Base-by-base conservation (phyloP, 2,113 vertebrate genomes). In the Campylomormyrus numenius region DNA sequence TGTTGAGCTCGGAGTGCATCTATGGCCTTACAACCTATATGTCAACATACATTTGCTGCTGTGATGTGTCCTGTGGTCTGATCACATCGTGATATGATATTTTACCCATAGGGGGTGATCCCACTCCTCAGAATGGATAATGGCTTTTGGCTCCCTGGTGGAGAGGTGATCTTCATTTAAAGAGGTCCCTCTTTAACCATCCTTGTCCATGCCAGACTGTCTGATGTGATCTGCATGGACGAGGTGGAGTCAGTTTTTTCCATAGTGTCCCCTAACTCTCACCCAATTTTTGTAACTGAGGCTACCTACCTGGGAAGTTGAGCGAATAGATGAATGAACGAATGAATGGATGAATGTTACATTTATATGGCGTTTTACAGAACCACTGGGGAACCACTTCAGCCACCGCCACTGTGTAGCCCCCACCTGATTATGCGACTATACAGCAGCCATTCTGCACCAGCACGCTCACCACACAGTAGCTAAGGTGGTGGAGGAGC, bases 191-290 rank as follows among this genome's bases (percentile, higher is more conserved):
- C 39, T n/a, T 27, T 27, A 24, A 21, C 53, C 87, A 1, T 11
- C 13, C 48, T 85, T 46, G 50, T 89, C n/a, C 66, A 49, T 87
- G 74, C n/a, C 53, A 49, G 92, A 85, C 89, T 91, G 87, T 42
- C 39, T 92, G 85, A 89, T 86, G 24, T 42, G 83, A n/a, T 91
- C 83, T 62, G 8, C 49, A 45, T 13, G 80, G 50, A 70, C 80
- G 62, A 27, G 3, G 77, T 21, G 7, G 90, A 90, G 90, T 56
- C 70, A 91, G 90, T 91, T 50, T 74, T 24, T 56, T 24, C 46
- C 87, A 42, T 48, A 19, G 48, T 77, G 58, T 70, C 42, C 80
- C 15, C 88, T 45, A n/a, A 39, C 90, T 89, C 86, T 83, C 31
- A 42, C 58, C 21, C 9, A 9, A 24, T 5, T 85, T 84, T 27